Conservation (phyloP, 2,888 invertebrate species). For the Branchellion lobata region DNA sequence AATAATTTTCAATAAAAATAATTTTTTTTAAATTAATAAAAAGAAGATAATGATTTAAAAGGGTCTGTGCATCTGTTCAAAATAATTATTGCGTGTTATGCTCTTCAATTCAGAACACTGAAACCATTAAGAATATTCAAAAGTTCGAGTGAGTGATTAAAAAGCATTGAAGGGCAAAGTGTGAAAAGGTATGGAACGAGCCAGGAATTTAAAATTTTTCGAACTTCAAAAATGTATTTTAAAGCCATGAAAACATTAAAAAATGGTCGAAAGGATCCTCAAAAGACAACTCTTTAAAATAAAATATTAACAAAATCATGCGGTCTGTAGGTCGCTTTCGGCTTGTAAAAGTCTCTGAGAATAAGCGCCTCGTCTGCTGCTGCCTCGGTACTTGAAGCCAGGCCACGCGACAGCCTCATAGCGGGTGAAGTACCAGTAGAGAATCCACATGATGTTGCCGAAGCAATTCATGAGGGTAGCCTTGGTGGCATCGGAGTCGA, state of each 20-base stretch:
- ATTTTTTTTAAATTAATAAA: too few species aligned
- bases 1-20: too few species aligned
- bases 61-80: too few species aligned
- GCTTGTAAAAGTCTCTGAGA: constrained; percentile 37
- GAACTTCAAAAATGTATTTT: too few species aligned
- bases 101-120: too few species aligned
- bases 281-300: background rate
- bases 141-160: too few species aligned
- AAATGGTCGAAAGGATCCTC: background rate
- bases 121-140: too few species aligned
- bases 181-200: background rate
- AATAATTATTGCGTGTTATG: too few species aligned
- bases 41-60: too few species aligned
- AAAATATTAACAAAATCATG: background rate
- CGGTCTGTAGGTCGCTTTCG: constrained; percentile 35
- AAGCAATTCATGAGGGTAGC: constrained; percentile 36
- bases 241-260: background rate
- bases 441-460: constrained; percentile 31
- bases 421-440: constrained; percentile 42
- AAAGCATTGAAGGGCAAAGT: background rate
- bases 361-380: background rate
- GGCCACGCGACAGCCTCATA: constrained; percentile 38
- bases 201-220: background rate
- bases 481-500: constrained; percentile 38
- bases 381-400: constrained; percentile 39